Evolutionary conservation across 2,797 vertebrate species (phyloP).

Genomic region (Enteromius afrohamiltoni): DNA sequence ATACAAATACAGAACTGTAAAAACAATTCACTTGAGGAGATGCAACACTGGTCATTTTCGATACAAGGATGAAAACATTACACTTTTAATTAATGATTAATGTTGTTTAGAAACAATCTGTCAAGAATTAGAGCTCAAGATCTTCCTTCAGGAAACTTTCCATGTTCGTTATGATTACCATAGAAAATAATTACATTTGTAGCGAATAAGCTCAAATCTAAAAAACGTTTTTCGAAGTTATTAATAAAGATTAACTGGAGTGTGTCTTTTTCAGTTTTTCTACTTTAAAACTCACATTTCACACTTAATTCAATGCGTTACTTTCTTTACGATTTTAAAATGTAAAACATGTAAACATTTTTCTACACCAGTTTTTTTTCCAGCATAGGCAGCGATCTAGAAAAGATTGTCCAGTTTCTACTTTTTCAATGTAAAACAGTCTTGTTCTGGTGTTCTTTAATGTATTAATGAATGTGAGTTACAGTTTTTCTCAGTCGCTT

Average conservation of each 20-base stretch:
- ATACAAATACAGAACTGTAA: not conserved
- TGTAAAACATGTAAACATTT: too few relatives aligned
- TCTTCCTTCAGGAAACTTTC: not conserved
- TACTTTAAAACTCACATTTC: too few relatives aligned
- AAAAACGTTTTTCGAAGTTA: too few relatives aligned
- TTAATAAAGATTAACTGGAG: too few relatives aligned
- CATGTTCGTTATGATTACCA: not conserved
- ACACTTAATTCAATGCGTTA: too few relatives aligned
- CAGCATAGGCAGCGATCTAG: too few relatives aligned
- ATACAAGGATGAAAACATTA: not conserved
- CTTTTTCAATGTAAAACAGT: not conserved
- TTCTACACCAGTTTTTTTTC: too few relatives aligned
- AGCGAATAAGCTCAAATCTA: not conserved
- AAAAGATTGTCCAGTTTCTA: not conserved
- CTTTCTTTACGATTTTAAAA: too few relatives aligned
- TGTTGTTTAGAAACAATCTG: not conserved
- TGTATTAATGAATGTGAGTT: not conserved
- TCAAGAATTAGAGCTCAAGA: not conserved
- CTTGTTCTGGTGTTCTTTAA: not conserved
- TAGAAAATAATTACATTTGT: not conserved
- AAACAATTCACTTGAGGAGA: not conserved
- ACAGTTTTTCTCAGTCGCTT: not conserved
- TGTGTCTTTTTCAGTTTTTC: too few relatives aligned
- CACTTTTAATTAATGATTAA: not conserved
- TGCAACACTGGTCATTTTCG: not conserved